Percentiles rank a stretch among this genome's conserved stretches.
phyloP scores from a whole-genome alignment of 2,113 vertebrate species.

The Colossoma macropomum region DNA sequence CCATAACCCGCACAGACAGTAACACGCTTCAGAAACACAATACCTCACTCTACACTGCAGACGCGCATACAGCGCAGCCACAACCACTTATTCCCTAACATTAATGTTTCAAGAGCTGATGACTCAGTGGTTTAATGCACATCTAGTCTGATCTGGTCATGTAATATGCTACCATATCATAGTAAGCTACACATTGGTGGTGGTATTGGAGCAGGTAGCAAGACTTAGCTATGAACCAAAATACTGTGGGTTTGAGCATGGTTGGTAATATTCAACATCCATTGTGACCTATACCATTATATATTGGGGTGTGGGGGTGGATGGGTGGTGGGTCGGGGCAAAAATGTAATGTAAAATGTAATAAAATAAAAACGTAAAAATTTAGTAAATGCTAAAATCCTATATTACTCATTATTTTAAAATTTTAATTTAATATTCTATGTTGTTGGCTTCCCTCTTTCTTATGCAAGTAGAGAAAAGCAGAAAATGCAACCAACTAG shows the following conservation, averaged over 20 bases:
- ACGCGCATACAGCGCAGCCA: background rate
- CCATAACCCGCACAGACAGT: background rate
- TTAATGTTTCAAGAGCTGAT: background rate
- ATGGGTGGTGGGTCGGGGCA: too few relatives aligned
- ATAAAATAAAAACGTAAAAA: too few relatives aligned
- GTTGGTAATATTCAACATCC: background rate
- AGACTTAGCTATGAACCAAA: background rate
- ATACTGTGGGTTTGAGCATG: background rate
- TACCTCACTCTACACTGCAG: background rate
- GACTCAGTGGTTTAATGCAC: background rate
- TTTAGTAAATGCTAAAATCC: too few relatives aligned
- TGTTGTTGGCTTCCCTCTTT: too few relatives aligned
- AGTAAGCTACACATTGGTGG: background rate
- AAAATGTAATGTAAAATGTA: too few relatives aligned
- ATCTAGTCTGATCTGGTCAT: background rate
- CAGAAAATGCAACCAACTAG: too few relatives aligned
- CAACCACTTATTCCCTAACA: background rate
- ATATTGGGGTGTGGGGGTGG: too few relatives aligned
- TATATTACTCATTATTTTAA: too few relatives aligned
- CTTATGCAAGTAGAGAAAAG: too few relatives aligned
- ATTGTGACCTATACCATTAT: too few relatives aligned
- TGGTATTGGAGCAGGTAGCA: background rate
- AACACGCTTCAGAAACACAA: background rate
- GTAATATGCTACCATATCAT: background rate
- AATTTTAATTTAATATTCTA: too few relatives aligned